Conservation (phyloP, 1,140 invertebrate species). For the Calycopis cecrops region DNA sequence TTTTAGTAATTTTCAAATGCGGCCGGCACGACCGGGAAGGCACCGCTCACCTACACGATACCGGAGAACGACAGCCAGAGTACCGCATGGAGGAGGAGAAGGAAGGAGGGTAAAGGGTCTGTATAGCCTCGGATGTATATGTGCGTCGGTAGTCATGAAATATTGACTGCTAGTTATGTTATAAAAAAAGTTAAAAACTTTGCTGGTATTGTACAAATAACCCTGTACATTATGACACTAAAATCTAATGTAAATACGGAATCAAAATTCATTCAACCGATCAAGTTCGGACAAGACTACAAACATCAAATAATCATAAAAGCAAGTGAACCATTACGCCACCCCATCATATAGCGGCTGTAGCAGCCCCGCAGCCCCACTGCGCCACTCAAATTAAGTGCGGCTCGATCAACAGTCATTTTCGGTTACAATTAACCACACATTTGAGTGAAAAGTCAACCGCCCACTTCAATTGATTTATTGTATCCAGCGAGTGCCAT, state of each 20-base stretch:
- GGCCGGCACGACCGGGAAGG: too few relatives aligned
- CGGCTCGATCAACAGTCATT: slow-evolving; percentile 74
- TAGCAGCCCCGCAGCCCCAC: slow-evolving; percentile 42
- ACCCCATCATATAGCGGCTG: slow-evolving; percentile 47
- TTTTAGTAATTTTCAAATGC: too few relatives aligned
- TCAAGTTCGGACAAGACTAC: slow-evolving; percentile 46
- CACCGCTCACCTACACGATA: too few relatives aligned
- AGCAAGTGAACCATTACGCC: slow-evolving; percentile 53
- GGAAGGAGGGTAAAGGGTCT: too few relatives aligned
- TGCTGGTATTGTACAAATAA: too few relatives aligned
- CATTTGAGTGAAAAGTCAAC: slow-evolving; percentile 75
- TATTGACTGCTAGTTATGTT: too few relatives aligned
- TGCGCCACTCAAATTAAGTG: slow-evolving; percentile 74
- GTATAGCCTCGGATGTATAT: too few relatives aligned
- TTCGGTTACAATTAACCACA: slow-evolving; percentile 75
- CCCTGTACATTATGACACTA: not conserved
- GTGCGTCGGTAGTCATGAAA: too few relatives aligned
- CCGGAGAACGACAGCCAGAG: too few relatives aligned
- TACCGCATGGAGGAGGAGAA: too few relatives aligned
- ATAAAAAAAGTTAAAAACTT: too few relatives aligned
- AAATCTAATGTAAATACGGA: not conserved
- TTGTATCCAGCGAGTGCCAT: slow-evolving; percentile 68
- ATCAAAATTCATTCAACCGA: not conserved
- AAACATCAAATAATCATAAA: slow-evolving; percentile 59
- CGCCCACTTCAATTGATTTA: slow-evolving; percentile 75